A percentile compares a stretch with the other conserved stretches of the same genome.
Conservation (phyloP, 2,888 invertebrate species). For the Pterostichus niger region DNA sequence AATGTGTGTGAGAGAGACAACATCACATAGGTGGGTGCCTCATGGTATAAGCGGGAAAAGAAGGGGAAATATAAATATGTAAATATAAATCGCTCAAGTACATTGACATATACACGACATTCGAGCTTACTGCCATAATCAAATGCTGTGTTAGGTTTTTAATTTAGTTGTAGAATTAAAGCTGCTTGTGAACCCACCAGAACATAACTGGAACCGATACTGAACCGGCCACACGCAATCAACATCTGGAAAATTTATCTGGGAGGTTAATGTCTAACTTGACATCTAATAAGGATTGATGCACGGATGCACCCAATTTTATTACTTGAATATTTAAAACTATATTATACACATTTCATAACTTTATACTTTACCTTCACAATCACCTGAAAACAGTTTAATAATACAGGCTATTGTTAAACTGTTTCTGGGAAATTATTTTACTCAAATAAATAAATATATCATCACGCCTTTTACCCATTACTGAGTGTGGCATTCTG, state of each 20-base stretch:
- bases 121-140: conserved; percentile 6
- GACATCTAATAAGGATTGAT: too few species aligned
- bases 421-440: too few species aligned
- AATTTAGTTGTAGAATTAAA: conserved; percentile 2
- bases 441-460: too few species aligned
- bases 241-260: too few species aligned
- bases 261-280: too few species aligned
- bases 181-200: conserved; percentile 11
- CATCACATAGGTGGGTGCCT: conserved; percentile 56
- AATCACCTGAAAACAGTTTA: too few species aligned
- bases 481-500: too few species aligned
- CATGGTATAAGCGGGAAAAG: conserved; percentile 18
- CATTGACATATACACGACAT: conserved; percentile 65
- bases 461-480: too few species aligned
- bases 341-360: too few species aligned
- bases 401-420: too few species aligned
- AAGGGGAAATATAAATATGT: conserved; percentile 65
- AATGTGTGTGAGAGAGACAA: conserved; percentile 51
- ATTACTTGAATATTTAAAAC: neutral
- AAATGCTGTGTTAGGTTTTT: conserved; percentile 15
- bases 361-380: too few species aligned
- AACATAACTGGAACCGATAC: neutral
- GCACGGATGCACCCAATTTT: too few species aligned
- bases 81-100: conserved; percentile 67
- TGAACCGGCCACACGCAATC: conserved; percentile 19